A percentile compares a stretch with the other conserved stretches of the same genome.
Evolutionary conservation across 2,797 vertebrate genomes (phyloP).

Genomic region (Chromobotia macracanthus): DNA sequence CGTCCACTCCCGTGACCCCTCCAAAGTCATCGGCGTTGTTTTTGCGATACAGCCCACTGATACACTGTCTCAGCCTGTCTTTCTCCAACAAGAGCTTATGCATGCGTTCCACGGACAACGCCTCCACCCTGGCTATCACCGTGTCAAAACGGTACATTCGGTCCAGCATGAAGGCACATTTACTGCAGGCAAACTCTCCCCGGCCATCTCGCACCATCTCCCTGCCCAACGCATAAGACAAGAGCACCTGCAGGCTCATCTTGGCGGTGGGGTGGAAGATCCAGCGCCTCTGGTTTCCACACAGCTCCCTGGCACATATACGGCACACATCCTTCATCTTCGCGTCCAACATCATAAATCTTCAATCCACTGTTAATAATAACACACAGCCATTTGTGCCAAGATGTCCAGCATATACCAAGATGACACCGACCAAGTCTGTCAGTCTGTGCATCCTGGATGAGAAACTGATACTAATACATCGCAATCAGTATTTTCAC

Average conservation of each 20-base stretch:
- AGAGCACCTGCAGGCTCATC: conserved; percentile 92
- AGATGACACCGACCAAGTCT: too few species aligned
- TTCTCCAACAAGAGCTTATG: conserved; percentile 91
- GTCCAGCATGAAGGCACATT: conserved; percentile 96
- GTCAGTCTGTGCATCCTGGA: neutral
- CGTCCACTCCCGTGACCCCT: conserved; percentile 13
- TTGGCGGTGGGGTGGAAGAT: conserved; percentile 93
- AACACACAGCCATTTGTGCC: neutral
- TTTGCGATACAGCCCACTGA: conserved; percentile 85
- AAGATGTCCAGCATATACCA: neutral
- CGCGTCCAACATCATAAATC: conserved; percentile 66
- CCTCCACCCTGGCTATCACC: conserved; percentile 84
- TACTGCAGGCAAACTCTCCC: conserved; percentile 94
- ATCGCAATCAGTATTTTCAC: neutral
- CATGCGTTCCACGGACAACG: conserved; percentile 84
- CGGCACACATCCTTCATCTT: conserved; percentile 89
- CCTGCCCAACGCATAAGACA: conserved; percentile 88
- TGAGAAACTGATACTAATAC: neutral
- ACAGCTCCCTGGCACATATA: conserved; percentile 92
- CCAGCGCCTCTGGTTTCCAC: conserved; percentile 94
- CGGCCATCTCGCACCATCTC: conserved; percentile 89
- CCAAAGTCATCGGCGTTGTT: conserved; percentile 71
- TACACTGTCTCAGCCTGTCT: conserved; percentile 88
- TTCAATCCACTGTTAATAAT: neutral
- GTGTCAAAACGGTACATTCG: conserved; percentile 91